Base-by-base conservation (phyloP, 2,888 invertebrate species). In the Dugesia japonica region DNA sequence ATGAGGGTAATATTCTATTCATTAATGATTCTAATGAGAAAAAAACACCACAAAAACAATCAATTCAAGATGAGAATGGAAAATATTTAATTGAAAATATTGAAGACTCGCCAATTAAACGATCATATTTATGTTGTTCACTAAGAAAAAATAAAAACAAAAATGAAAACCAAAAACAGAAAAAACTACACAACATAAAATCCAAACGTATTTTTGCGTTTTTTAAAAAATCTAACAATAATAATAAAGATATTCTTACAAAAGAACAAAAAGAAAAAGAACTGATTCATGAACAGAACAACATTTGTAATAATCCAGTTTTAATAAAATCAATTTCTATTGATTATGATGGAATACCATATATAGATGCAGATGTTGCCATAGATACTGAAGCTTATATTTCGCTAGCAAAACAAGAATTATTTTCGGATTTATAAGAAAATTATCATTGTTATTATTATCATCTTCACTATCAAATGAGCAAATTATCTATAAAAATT, bases 281-380 rank as follows among this genome's bases (percentile, higher is more conserved):
- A 31, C 4, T 7, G 4, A n/a, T 56, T 56, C 4, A n/a, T 23
- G 56, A 56, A 56, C 56, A 13, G 9, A 56, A 56, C 23, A 56
- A 7, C n/a, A 4, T n/a, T 1, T 7, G 20, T n/a, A n/a, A 56
- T 7, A n/a, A 13, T n/a, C 56, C 56, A 7, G 56, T 56, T 23
- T 31, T 31, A 31, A 56, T 56, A 1, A 56, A 56, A n/a, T 23
- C n/a, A 7, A n/a, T 9, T n/a, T 23, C 56, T 1, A 20, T 56
- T 4, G 56, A 56, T 56, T 56, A 56, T 56, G 56, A 56, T 56
- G 56, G 56, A 56, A 56, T 56, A 9, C 56, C 56, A 56, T 56
- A 20, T 56, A 56, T 56, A 4, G 56, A 56, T 56, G 56, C 56
- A 4, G 56, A 56, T 56, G 56, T 56, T n/a, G 56, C 56, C 7